Percentiles rank a stretch among this genome's conserved stretches.
phyloP scores from a whole-genome alignment of 2,888 invertebrate species.

The Acrobasis suavella region DNA sequence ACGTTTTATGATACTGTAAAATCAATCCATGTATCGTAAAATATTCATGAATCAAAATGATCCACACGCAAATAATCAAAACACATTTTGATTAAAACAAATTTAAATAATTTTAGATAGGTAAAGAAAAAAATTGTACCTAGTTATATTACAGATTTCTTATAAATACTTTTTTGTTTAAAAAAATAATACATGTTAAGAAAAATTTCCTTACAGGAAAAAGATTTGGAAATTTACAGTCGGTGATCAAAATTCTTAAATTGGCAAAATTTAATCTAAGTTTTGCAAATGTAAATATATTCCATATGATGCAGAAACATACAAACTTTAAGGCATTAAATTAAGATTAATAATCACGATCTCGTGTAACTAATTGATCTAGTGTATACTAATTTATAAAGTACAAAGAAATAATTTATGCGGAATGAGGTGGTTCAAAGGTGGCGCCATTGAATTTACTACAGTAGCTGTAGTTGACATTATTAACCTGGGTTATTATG shows the following conservation, averaged over 20 bases:
- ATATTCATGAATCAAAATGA: neutral
- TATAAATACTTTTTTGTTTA: no score
- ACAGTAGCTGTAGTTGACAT: constrained; percentile 26
- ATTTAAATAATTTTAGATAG: no score
- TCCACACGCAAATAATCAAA: neutral
- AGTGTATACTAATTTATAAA: constrained; percentile 29
- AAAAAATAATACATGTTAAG: no score
- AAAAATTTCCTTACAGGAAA: no score
- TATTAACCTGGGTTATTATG: neutral
- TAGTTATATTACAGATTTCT: no score
- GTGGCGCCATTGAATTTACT: constrained; percentile 42
- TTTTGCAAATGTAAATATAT: no score
- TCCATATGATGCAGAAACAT: no score
- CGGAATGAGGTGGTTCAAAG: constrained; percentile 46
- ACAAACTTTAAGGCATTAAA: neutral
- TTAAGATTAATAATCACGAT: constrained; percentile 24
- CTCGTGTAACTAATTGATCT: constrained; percentile 22
- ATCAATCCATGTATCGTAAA: neutral
- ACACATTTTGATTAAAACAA: neutral
- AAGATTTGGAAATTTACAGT: no score
- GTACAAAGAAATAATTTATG: constrained; percentile 37
- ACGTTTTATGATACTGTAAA: neutral
- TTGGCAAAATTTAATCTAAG: no score
- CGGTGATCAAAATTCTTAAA: no score
- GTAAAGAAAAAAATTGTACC: no score